Evolutionary conservation across 1,140 invertebrate species (phyloP).

Genomic region (Drosophila serrata): DNA sequence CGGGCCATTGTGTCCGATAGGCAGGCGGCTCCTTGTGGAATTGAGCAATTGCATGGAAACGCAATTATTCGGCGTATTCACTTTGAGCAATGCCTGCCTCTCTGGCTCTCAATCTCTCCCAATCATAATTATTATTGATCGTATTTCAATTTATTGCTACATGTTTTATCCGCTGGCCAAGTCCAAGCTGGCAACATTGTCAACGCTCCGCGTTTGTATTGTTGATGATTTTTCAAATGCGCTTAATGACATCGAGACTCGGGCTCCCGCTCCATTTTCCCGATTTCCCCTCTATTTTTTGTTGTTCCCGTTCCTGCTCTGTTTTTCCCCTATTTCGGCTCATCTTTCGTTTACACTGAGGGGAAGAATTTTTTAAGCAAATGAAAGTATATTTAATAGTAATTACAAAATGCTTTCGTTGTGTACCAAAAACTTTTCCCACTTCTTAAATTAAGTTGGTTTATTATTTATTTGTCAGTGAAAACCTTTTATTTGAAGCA

Average conservation of each 20-base stretch:
- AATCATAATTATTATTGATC: conserved; percentile 83
- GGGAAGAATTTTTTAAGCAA: not conserved
- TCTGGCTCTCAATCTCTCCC: conserved; percentile 41
- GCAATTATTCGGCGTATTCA: conserved; percentile 81
- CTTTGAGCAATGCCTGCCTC: conserved; percentile 41
- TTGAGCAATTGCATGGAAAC: conserved; percentile 83
- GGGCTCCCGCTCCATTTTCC: not conserved
- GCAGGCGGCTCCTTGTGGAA: conserved; percentile 65
- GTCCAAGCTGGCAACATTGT: conserved; percentile 45
- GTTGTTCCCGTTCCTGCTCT: not conserved
- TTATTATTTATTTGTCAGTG: too few species aligned
- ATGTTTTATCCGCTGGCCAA: conserved; percentile 59
- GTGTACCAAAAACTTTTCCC: not conserved
- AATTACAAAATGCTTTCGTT: not conserved
- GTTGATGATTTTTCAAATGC: conserved; percentile 83
- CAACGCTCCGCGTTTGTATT: conserved; percentile 51
- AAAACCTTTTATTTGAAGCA: too few species aligned
- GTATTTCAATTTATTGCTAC: conserved; percentile 79
- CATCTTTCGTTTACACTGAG: not conserved
- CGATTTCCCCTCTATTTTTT: conserved; percentile 1
- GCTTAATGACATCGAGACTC: conserved; percentile 69
- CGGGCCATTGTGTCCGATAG: conserved; percentile 52
- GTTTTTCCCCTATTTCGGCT: conserved; percentile 6
- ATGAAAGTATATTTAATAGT: not conserved
- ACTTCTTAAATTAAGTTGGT: not conserved